phyloP scores from a whole-genome alignment of 1,140 invertebrate species.

The Dolichoris vasculosae region DNA sequence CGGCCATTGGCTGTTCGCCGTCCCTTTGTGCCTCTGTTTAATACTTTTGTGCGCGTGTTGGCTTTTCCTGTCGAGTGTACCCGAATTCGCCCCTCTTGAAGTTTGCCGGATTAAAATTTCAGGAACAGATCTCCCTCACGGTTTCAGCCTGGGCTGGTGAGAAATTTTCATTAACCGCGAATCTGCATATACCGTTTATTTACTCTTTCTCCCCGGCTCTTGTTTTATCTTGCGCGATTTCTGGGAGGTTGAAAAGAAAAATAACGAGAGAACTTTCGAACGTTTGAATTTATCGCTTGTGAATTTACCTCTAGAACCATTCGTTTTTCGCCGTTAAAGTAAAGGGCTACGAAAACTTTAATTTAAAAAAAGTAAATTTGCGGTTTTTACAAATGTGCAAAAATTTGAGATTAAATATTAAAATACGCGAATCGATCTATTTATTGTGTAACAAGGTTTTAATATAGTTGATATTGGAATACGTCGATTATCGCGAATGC shows the following conservation, averaged over 20 bases:
- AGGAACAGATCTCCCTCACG: background rate
- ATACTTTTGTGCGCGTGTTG: background rate
- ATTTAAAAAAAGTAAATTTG: too few species aligned
- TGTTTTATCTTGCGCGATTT: background rate
- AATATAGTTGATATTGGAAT: too few species aligned
- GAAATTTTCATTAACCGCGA: constrained; percentile 43
- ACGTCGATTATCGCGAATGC: too few species aligned
- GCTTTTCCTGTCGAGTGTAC: too few species aligned
- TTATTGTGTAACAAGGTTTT: too few species aligned
- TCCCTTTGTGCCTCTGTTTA: constrained; percentile 19
- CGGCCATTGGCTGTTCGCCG: background rate
- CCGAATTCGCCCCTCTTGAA: background rate
- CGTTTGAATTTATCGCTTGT: constrained; percentile 21
- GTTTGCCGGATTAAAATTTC: constrained; percentile 34
- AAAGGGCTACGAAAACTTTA: background rate
- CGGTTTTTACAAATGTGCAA: too few species aligned
- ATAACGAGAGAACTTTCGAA: constrained; percentile 23
- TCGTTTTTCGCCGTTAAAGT: background rate
- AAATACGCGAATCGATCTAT: too few species aligned
- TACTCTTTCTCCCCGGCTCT: background rate
- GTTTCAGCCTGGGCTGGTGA: background rate
- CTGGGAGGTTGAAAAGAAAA: background rate
- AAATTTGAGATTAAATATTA: too few species aligned
- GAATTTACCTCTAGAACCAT: background rate
- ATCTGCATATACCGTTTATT: constrained; percentile 32